Evolutionary conservation across 2,113 vertebrate species (phyloP), one percentile per base, ranked within the genome.

Genomic region (Geococcyx californianus): DNA sequence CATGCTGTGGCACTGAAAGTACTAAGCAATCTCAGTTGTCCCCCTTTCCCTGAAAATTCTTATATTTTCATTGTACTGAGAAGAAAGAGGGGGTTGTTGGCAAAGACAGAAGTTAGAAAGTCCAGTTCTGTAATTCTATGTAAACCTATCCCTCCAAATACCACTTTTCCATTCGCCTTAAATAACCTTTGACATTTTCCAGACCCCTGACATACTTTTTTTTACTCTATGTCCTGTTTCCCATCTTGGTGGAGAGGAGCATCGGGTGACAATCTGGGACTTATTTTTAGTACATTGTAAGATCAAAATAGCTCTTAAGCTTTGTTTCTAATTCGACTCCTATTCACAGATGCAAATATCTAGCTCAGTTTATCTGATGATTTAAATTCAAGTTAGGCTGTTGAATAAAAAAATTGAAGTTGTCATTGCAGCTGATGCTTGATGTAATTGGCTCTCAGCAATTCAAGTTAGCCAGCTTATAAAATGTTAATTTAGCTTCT

Each of bases 361-460:
- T 86, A 51, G 38, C 60, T 91, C 59, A 26, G 13, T 92, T 95
- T 88, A 92, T 90, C 85, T 81, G 49, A 73, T 87, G 74, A 70
- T 95, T 97, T 93, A 87, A 76, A 88, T 93, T 92, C 88, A 92
- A 59, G 82, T 80, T 66, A 72, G 10, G 42, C 75, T 77, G 45
- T 8, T 29, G 59, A 73, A 64, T 75, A 80, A 58, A 83, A 55
- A 63, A 83, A 55, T 2, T 63, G 47, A 67, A 86, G 86, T 83
- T 92, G 91, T 96, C 68, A 78, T 92, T 92, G 76, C 85, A 84
- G 15, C 72, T 55, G 79, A 62, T 95, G 76, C 79, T 94, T 88
- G 85, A 77, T 86, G 38, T 73, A 93, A 80, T 83, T 90, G 67
- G 64, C 90, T 92, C 83, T 93, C 94, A 95, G 88, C 86, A 93